These are phyloP conservation scores for Panagrolaimus sp. DNA, from an alignment of 1,140 invertebrate species.

Conservation along the genomic window DNA sequence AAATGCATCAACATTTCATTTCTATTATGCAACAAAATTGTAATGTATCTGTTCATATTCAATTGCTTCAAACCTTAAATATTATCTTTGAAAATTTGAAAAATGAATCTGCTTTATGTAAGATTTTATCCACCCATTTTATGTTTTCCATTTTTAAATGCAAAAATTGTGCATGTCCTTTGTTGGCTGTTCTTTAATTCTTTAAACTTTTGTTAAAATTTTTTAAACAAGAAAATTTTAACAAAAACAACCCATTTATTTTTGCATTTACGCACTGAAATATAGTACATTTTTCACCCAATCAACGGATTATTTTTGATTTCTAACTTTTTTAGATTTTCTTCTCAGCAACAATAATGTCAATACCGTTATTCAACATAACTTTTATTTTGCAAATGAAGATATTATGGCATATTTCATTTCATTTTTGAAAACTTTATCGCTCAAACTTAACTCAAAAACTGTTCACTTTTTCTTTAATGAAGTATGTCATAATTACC, in stretches of 20 bases:
- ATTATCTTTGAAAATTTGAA: conserved; percentile 98
- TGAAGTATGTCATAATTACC: conserved; percentile 70
- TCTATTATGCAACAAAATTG: conserved; percentile 94
- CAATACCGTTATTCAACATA: conserved; percentile 97
- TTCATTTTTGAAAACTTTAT: conserved; percentile 94
- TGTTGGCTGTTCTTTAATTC: no score
- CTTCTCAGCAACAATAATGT: conserved; percentile 98
- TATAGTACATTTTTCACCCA: no score
- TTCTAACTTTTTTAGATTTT: conserved; percentile 76
- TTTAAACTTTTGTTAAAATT: no score
- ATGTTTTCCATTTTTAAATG: no score
- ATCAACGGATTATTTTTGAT: no score
- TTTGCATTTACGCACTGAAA: no score
- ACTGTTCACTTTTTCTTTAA: conserved; percentile 99
- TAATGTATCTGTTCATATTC: conserved; percentile 93
- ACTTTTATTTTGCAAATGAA: conserved; percentile 98
- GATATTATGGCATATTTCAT: conserved; percentile 99
- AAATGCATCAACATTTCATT: conserved; percentile 96
- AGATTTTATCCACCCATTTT: conserved; percentile 62
- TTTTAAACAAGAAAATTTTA: no score
- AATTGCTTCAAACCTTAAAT: conserved; percentile 92
- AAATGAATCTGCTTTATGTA: conserved; percentile 89
- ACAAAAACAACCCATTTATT: no score
- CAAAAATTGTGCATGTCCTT: no score
- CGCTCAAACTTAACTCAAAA: conserved; percentile 93